Evolutionary conservation across 2,113 vertebrate species (phyloP).

Genomic region (Cygnus buccinator): DNA sequence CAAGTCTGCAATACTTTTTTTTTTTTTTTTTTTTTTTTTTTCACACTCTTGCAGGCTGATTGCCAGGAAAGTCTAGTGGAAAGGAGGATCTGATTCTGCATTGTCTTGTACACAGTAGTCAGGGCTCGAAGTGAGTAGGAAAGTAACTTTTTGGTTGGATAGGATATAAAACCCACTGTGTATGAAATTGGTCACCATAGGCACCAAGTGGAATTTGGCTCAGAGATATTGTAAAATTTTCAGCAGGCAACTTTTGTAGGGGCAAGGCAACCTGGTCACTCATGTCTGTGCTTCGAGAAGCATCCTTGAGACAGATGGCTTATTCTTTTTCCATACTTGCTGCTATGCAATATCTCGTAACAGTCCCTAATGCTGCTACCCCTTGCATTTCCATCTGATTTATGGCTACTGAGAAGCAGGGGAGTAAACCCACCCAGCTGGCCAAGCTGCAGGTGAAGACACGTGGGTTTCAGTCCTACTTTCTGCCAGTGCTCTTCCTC

Average conservation of each 20-base stretch:
- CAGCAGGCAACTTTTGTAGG: background rate
- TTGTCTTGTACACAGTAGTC: background rate
- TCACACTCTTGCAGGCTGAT: background rate
- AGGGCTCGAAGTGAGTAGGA: background rate
- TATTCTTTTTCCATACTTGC: background rate
- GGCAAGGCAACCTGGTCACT: background rate
- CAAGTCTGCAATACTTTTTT: background rate
- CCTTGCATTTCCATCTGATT: background rate
- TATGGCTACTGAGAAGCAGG: background rate
- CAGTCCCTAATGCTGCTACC: background rate
- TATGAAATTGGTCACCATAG: conserved; percentile 11
- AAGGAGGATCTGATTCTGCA: background rate
- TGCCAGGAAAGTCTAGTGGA: background rate
- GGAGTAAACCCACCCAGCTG: background rate
- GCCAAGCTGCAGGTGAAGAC: background rate
- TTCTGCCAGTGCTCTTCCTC: background rate
- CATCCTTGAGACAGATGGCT: background rate
- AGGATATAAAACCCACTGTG: background rate
- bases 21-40: background rate
- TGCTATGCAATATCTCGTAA: background rate
- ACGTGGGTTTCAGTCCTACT: background rate
- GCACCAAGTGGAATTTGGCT: background rate
- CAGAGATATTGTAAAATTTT: background rate
- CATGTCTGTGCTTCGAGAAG: background rate
- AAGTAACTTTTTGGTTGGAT: conserved; percentile 6